Evolutionary conservation across 2,113 vertebrate genomes (phyloP), one percentile per base, ranked within the genome.

Genomic region (Cyanoliseus patagonus): DNA sequence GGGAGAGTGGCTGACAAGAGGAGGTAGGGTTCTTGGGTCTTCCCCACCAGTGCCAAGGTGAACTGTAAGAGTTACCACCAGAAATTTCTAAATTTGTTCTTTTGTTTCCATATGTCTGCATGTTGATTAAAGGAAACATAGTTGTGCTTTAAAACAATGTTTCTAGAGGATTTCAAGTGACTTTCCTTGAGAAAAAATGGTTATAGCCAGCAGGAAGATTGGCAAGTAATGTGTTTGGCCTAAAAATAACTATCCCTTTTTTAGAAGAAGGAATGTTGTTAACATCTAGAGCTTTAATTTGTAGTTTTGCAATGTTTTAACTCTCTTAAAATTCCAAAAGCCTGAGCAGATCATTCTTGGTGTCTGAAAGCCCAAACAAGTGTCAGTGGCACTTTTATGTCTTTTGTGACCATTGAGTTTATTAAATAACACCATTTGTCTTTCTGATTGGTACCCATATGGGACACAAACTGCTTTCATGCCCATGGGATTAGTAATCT

Each of bases 231-330:
- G 17, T 35, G 24, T 35, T 51, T 61, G 13, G 2, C 25, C 10
- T 73, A 64, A 37, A 73, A 61, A 61, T 31, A 35, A 33, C 7
- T 39, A 7, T 46, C 15, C 12, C 12, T 39, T 72, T 37, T 53
- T n/a, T 11, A 59, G 12, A 39, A 41, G 0, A 0, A 62, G 20
- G 23, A 28, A 17, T 1, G 4, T 7, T 37, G 7, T 62, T 46
- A 59, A 53, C 5, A 28, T 30, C 42, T 27, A 64, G 80, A 6
- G 6, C 12, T 83, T 93, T 79, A 3, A n/a, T 59, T 80, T 68
- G 5, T n/a, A 27, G 14, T 79, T 86, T 19, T 23, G 37, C 53
- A 64, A 7, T 19, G 3, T 27, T 64, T 72, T 42, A 69, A 66
- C 17, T 61, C 13, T 73, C 27, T 61, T 23, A 68, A 73, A 37